Base-by-base conservation (phyloP, 2,113 vertebrate genomes). In the Rhinolophus ferrumequinum region DNA sequence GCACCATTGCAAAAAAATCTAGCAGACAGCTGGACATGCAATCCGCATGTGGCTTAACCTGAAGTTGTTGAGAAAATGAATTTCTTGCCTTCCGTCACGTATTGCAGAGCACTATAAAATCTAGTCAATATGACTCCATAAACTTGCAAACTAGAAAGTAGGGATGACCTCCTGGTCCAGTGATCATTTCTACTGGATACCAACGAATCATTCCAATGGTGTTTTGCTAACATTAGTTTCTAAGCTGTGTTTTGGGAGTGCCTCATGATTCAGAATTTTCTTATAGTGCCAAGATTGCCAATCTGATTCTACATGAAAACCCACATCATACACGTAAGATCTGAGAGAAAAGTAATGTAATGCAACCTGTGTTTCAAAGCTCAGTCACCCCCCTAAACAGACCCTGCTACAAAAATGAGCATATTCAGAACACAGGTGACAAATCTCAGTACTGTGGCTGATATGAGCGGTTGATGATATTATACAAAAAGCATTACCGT, bases 401-500 rank as follows among this genome's bases (percentile, higher is more conserved):
- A 72, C 2, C 24, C 84, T 62, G 12, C 38, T 90, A 18, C 19
- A 76, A 56, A 90, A 80, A 81, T 62, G 66, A 93, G 21, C 70
- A 52, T 83, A 62, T 44, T 95, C 54, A 69, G 24, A 52, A n/a
- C 47, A 62, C 1, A 5, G 16, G 9, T 87, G 33, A 81, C 28
- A 66, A 58, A 75, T n/a, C n/a, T 90, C 30, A 62, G 35, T 67
- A 93, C 24, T 88, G 50, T 62, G 64, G 19, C 77, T 93, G 64
- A 93, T 85, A 86, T 93, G 38, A 79, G 26, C 62, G 33, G 8
- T 52, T 79, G 50, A 70, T 54, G 67, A 8, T 41, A 66, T 89
- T 75, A 80, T 97, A 94, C 96, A 95, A 73, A 94, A 50, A 96
- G 2, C 10, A 66, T 79, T 54, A 70, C 87, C 95, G 58, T n/a